Evolutionary conservation across 53 echinoderm and acorn worm genomes (phyloP).

Genomic region (Arbacia lixula): DNA sequence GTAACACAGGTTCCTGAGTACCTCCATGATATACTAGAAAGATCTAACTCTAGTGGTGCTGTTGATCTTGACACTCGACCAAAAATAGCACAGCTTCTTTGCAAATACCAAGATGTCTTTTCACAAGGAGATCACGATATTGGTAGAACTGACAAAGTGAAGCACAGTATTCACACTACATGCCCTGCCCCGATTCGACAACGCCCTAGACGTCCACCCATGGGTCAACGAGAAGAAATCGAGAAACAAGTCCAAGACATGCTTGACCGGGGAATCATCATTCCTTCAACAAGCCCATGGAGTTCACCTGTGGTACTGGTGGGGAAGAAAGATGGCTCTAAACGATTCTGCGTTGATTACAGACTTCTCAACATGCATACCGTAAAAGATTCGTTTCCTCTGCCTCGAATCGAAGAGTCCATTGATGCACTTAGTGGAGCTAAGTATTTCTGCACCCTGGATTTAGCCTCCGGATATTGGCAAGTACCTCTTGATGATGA

Average conservation of each 20-base stretch:
- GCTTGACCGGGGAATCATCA: neutral
- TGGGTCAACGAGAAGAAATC: neutral
- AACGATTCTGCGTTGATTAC: constrained; percentile 2
- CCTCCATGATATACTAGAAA: too few relatives aligned
- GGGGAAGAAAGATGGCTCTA: neutral
- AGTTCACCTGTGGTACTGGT: neutral
- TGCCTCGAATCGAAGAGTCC: neutral
- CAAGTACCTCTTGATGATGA: constrained; percentile 14
- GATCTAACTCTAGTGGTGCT: neutral
- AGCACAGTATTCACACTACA: neutral
- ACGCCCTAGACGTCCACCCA: neutral
- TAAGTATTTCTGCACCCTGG: constrained; percentile 47
- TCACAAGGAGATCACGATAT: neutral
- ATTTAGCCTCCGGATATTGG: constrained; percentile 33
- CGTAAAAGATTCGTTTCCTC: neutral
- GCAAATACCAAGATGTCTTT: neutral
- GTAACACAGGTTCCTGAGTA: too few relatives aligned
- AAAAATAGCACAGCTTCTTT: neutral
- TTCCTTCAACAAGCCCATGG: neutral
- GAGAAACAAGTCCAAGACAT: neutral
- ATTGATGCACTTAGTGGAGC: constrained; percentile 23
- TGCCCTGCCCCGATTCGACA: neutral
- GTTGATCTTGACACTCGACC: too few relatives aligned
- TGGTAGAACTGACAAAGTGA: neutral
- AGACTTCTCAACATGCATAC: neutral